Evolutionary conservation across 1,140 invertebrate genomes (phyloP), one percentile per base, ranked within the genome.

Genomic region (Eupeodes corollae): DNA sequence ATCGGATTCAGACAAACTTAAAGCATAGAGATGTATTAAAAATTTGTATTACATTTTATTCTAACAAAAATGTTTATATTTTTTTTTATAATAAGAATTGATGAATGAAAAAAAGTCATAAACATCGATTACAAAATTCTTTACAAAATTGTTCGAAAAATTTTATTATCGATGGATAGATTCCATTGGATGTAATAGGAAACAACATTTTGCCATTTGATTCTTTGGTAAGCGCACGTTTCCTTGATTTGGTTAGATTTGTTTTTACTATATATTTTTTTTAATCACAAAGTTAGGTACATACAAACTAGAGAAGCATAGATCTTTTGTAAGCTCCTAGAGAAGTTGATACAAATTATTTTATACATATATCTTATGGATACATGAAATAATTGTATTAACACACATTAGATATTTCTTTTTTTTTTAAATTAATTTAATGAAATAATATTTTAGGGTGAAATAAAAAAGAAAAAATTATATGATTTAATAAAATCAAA

Each of bases 401-500:
- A 10, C 26, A 44, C 26, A 26, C 11, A n/a, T 26, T 15, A 44
- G 19, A 16, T 37, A 11, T 21, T 16, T 34, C 6, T 21, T 46
- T 37, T 18, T 35, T 46, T 46, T 35, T 34, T n/a, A 6, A 37
- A 18, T 46, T 46, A 18, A 14, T 34, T 46, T 39, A 8, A 46
- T n/a, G 35, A 46, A 31, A 13, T 5, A 6, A 37, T 32, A 32
- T 44, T 15, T 19, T 9, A 43, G n/a, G 9, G 15, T 15, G 2
- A 38, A 46, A 26, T 16, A 11, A 40, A 52, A 55, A 49, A 58
- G 48, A 58, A 47, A 51, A 48, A 30, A 48, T 44, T n/a, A n/a
- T n/a, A n/a, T n/a, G n/a, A n/a, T n/a, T n/a, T 45, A 47, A 11
- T 54, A 52, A 58, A 52, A 50, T 5, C 8, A 26, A 5, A 26